Percentiles rank a stretch among this genome's conserved stretches.
These are phyloP conservation scores for Rallus crepitans DNA, from an alignment of 2,797 vertebrate genomes.

Conservation along the genomic window DNA sequence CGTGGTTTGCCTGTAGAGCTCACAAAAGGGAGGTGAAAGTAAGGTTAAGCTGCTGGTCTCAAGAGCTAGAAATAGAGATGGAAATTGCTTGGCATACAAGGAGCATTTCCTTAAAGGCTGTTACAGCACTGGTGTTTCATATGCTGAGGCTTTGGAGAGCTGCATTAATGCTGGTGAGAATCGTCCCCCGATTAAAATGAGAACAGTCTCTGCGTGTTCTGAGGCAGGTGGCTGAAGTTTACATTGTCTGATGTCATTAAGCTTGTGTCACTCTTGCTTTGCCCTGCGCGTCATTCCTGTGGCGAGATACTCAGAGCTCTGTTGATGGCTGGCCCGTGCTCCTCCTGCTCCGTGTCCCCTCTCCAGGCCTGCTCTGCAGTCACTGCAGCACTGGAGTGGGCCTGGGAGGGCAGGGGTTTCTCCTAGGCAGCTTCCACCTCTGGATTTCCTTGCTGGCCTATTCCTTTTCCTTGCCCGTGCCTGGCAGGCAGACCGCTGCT, in stretches of 20 bases:
- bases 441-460: neutral
- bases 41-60: conserved; percentile 53
- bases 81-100: conserved; percentile 11
- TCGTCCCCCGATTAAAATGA: neutral
- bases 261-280: too few relatives aligned
- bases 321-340: too few relatives aligned
- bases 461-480: neutral
- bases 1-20: neutral
- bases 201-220: fast-evolving
- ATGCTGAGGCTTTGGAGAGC: neutral
- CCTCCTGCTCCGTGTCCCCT: neutral
- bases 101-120: neutral
- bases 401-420: conserved; percentile 29
- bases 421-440: conserved; percentile 8
- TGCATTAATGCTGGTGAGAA: neutral
- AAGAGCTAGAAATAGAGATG: conserved; percentile 18
- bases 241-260: neutral
- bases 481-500: neutral
- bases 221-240: neutral
- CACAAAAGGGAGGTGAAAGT: conserved; percentile 40
- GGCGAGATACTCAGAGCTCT: too few relatives aligned
- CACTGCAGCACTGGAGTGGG: neutral
- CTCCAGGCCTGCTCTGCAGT: neutral
- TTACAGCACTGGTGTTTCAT: neutral
- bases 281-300: too few relatives aligned